These are phyloP conservation scores for Augiades crinisus DNA, from an alignment of 2,888 invertebrate species.

Conservation along the genomic window DNA sequence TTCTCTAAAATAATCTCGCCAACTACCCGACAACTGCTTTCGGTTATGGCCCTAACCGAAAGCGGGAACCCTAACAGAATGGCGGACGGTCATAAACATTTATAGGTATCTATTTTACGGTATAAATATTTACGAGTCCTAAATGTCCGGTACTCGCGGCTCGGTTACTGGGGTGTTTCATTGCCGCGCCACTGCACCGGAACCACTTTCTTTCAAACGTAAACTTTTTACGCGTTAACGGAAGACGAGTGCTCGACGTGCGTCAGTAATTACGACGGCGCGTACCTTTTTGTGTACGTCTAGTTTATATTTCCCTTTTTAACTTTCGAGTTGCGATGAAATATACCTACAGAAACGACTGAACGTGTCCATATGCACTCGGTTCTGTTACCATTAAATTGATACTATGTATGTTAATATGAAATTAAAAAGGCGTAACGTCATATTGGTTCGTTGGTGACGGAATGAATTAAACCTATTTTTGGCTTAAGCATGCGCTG, in stretches of 20 bases:
- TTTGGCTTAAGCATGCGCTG: no score
- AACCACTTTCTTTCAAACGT: constrained; percentile 37
- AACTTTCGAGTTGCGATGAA: no score
- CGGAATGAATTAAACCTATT: no score
- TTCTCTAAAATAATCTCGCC: no score
- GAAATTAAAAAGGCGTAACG: no score
- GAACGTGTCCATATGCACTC: no score
- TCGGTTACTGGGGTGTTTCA: constrained; percentile 32
- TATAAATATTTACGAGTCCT: constrained; percentile 60
- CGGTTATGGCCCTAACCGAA: neutral
- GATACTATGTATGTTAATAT: no score
- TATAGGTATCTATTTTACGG: constrained; percentile 48
- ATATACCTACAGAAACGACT: no score
- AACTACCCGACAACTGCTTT: neutral
- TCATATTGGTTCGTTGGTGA: no score
- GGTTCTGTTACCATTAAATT: no score
- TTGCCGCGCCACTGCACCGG: constrained; percentile 31
- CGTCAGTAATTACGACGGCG: constrained; percentile 31
- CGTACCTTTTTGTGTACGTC: neutral
- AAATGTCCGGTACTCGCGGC: constrained; percentile 48
- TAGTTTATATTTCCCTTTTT: neutral
- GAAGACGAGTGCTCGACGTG: constrained; percentile 33
- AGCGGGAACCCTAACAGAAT: constrained; percentile 37
- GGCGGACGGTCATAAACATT: constrained; percentile 45
- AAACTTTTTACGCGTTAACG: constrained; percentile 33